Evolutionary conservation across 2,888 invertebrate genomes (phyloP).

Genomic region (Archaeoteleia sp.): DNA sequence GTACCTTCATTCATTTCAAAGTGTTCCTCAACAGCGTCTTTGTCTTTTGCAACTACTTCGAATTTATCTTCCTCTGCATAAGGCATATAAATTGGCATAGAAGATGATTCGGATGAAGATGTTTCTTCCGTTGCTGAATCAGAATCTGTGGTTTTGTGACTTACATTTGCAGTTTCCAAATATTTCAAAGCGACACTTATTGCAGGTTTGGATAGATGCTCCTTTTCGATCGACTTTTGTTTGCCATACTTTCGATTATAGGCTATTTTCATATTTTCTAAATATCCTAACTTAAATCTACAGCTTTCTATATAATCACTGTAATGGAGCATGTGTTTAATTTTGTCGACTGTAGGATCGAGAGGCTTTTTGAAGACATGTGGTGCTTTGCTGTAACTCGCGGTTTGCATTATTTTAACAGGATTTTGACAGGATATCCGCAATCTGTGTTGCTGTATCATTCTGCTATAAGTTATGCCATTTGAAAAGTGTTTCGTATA

Average conservation of each 20-base stretch:
- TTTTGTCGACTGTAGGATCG: slow-evolving; percentile 59
- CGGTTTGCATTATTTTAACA: no score
- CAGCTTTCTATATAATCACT: slow-evolving; percentile 71
- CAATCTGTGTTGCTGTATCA: no score
- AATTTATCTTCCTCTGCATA: slow-evolving; percentile 61
- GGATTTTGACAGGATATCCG: no score
- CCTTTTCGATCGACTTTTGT: slow-evolving; percentile 51
- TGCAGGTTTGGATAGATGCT: slow-evolving; percentile 70
- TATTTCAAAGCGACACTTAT: slow-evolving; percentile 78
- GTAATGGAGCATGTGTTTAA: slow-evolving; percentile 71
- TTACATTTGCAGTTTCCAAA: slow-evolving; percentile 56
- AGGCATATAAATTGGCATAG: slow-evolving; percentile 67
- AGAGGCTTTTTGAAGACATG: slow-evolving; percentile 33
- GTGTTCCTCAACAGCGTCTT: slow-evolving; percentile 5
- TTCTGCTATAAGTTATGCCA: no score
- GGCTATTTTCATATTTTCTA: slow-evolving; percentile 48
- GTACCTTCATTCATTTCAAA: not conserved
- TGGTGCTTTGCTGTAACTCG: not conserved
- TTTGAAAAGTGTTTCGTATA: no score
- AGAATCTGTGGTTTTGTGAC: not conserved
- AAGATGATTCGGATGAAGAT: no score
- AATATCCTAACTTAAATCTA: slow-evolving; percentile 59
- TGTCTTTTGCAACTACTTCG: slow-evolving; percentile 14
- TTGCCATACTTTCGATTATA: slow-evolving; percentile 49
- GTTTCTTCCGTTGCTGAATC: no score